These are phyloP conservation scores for Aldrovandia affinis DNA, from an alignment of 2,797 vertebrate genomes.

Conservation along the genomic window DNA sequence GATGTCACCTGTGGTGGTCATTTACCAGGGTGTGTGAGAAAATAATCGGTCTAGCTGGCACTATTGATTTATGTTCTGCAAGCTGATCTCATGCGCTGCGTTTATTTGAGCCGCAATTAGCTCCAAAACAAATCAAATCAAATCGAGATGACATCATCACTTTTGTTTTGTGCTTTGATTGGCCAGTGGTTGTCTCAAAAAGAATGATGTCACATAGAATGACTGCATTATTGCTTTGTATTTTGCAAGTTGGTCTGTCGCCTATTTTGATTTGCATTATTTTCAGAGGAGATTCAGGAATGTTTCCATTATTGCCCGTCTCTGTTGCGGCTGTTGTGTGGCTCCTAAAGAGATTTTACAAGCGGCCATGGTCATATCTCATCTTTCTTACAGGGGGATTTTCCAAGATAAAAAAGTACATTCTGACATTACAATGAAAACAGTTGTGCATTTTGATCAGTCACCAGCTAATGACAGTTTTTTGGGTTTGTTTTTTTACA, in stretches of 20 bases:
- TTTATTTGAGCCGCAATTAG: constrained; percentile 31
- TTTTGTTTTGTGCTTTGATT: neutral
- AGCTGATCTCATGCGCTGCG: neutral
- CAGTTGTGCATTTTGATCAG: neutral
- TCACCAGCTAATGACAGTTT: neutral
- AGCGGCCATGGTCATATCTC: neutral
- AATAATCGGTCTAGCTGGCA: neutral
- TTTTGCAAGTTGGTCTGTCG: neutral
- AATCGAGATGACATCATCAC: constrained; percentile 55
- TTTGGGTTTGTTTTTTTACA: neutral
- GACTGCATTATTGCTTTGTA: constrained; percentile 51
- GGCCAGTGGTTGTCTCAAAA: neutral
- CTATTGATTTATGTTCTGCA: neutral
- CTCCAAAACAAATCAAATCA: neutral
- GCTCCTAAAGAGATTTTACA: neutral
- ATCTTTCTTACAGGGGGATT: neutral
- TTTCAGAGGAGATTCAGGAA: neutral
- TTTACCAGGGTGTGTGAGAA: neutral
- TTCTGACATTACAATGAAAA: neutral
- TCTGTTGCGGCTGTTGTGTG: neutral
- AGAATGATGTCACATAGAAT: constrained; percentile 39
- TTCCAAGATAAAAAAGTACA: neutral
- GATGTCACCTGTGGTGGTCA: neutral
- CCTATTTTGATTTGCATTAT: neutral
- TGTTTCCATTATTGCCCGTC: neutral